Evolutionary conservation across 1,140 invertebrate species (phyloP).

Genomic region (Phthorimaea operculella): DNA sequence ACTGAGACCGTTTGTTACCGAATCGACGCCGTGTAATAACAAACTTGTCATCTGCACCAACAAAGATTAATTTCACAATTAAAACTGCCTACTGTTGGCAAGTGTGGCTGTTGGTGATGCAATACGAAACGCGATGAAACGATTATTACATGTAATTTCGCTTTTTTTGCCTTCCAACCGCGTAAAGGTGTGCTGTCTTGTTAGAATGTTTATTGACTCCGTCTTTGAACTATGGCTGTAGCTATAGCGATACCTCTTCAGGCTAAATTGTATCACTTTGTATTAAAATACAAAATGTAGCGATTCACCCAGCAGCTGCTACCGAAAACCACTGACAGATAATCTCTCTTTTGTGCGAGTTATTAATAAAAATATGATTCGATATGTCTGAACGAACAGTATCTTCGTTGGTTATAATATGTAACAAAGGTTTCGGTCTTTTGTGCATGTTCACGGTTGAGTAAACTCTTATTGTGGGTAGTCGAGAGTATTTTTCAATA

Average conservation of each 20-base stretch:
- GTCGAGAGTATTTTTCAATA: neutral
- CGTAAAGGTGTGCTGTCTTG: neutral
- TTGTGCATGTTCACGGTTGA: conserved; percentile 56
- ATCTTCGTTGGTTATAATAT: conserved; percentile 49
- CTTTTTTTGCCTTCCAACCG: neutral
- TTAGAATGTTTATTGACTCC: neutral
- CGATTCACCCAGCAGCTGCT: conserved; percentile 35
- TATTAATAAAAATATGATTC: conserved; percentile 66
- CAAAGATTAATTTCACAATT: conserved; percentile 33
- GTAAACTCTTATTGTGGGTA: conserved; percentile 32
- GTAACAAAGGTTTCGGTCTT: conserved; percentile 46
- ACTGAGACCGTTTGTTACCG: conserved; percentile 39
- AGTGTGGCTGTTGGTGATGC: neutral
- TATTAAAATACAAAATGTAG: no score
- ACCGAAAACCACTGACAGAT: conserved; percentile 50
- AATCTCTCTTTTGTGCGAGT: conserved; percentile 59
- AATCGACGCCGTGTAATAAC: conserved; percentile 48
- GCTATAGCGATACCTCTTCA: no score
- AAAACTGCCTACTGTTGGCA: neutral
- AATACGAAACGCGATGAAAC: conserved; percentile 1
- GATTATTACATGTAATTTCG: conserved; percentile 4
- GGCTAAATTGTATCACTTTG: no score
- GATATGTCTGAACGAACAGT: conserved; percentile 34
- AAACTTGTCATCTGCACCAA: conserved; percentile 25
- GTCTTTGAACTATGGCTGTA: no score